phyloP scores from a whole-genome alignment of 1,140 invertebrate genomes.

The Luehdorfia chinensis region DNA sequence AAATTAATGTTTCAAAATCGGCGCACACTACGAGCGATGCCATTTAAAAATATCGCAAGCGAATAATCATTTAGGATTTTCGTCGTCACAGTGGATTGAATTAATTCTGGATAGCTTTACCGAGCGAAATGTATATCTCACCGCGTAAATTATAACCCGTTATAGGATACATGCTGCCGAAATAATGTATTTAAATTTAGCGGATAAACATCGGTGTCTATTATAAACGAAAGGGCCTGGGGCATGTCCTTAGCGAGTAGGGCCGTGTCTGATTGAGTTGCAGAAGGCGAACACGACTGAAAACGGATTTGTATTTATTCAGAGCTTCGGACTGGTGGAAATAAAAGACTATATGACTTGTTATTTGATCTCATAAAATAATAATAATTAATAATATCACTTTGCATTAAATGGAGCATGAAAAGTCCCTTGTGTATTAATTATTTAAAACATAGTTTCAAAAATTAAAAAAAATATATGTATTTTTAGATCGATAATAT shows the following conservation, averaged over 20 bases:
- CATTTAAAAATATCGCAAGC: conserved; percentile 56
- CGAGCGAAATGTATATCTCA: conserved; percentile 55
- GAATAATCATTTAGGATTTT: conserved; percentile 17
- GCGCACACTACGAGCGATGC: conserved; percentile 39
- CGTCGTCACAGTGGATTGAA: conserved; percentile 28
- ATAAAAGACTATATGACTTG: too few species aligned
- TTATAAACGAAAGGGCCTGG: too few species aligned
- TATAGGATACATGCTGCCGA: background rate
- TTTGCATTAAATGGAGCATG: too few species aligned
- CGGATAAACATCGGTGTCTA: background rate
- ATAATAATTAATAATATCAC: too few species aligned
- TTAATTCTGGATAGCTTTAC: conserved; percentile 41
- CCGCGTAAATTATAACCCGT: conserved; percentile 44
- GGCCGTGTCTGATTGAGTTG: conserved; percentile 4
- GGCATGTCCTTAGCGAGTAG: background rate
- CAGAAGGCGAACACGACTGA: too few species aligned
- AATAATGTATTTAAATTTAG: too few species aligned
- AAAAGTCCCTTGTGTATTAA: too few species aligned
- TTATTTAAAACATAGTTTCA: too few species aligned
- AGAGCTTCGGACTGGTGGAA: too few species aligned
- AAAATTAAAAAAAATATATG: too few species aligned
- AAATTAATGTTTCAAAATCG: conserved; percentile 29
- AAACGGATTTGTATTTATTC: too few species aligned
- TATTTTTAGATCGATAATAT: too few species aligned
- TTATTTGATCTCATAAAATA: conserved; percentile 10